Evolutionary conservation across 2,888 invertebrate genomes (phyloP), one percentile per base, ranked within the genome.

Genomic region (Microdon myrmicae): DNA sequence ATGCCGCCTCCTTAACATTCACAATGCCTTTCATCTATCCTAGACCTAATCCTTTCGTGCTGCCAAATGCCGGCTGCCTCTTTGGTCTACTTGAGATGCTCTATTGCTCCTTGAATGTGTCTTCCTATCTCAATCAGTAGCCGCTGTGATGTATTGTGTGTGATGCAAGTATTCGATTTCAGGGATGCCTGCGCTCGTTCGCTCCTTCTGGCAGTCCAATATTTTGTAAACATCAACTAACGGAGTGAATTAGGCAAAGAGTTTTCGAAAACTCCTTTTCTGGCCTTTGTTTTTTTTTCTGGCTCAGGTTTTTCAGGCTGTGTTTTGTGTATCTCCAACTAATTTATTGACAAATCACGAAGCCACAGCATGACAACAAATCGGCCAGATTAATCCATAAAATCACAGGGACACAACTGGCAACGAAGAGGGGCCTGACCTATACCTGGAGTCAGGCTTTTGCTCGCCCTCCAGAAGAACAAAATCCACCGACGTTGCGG

Each of bases 61-160:
- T 56, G 60, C 22, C 34, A 61, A 61, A 61, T 61, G 61, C 53
- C 64, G 64, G 64, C 51, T 53, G 25, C 29, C 47, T 37, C 64
- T 64, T 64, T 64, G 58, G 64, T 64, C 37, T 53, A 64, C 58
- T 58, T 53, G 64, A 64, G 58, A 51, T 41, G 48, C 44, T 48
- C 34, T 26, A 16, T n/a, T 16, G 37, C 28, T 44, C 25, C 34
- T 47, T 19, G 28, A 53, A 58, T 51, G 51, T 28, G 29, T 58
- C 43, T 53, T 64, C 32, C n/a, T 45, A 53, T 64, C 58, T 64
- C 38, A 64, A 58, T 58, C n/a, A n/a, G 17, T 14, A 9, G 23
- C 31, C 8, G 17, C 9, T n/a, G 22, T 10, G 32, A 19, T 38
- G 23, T 26, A 26, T 12, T 41, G 47, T 22, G 4, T 26, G 20